Conservation (phyloP, 2,113 vertebrate species). For the Callipepla squamata region DNA sequence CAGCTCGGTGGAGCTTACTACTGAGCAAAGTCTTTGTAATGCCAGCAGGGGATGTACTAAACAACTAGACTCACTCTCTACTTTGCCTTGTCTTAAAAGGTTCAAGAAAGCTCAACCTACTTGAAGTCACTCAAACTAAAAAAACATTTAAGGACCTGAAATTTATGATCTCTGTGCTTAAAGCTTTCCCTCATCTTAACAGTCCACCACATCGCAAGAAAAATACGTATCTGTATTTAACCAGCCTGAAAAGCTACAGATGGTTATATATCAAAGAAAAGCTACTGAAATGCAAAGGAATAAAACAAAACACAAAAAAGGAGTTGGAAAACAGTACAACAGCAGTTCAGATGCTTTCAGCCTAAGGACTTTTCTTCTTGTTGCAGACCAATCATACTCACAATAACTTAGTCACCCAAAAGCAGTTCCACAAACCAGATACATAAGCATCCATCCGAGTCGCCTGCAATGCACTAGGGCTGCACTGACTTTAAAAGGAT, state of each 20-base stretch:
- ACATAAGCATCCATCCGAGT: background rate
- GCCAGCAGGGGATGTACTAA: background rate
- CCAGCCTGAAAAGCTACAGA: background rate
- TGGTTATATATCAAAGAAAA: background rate
- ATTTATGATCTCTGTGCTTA: background rate
- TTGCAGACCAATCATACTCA: background rate
- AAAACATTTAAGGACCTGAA: background rate
- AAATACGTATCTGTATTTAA: background rate
- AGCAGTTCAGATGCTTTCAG: background rate
- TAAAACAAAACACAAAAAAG: background rate
- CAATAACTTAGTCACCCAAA: background rate
- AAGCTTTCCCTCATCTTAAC: background rate
- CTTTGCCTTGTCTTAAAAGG: background rate
- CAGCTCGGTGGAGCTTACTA: background rate
- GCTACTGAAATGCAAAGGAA: background rate
- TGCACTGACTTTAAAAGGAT: slow-evolving; percentile 80
- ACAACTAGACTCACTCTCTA: background rate
- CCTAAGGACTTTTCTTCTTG: background rate
- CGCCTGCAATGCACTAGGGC: background rate
- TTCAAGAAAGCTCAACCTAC: background rate
- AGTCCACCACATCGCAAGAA: background rate
- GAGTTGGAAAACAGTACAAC: background rate
- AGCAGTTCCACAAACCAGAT: background rate
- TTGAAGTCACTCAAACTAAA: background rate
- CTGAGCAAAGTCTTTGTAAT: background rate